Evolutionary conservation across 2,888 invertebrate genomes (phyloP).

Genomic region (Sinohyriopsis cumingii): DNA sequence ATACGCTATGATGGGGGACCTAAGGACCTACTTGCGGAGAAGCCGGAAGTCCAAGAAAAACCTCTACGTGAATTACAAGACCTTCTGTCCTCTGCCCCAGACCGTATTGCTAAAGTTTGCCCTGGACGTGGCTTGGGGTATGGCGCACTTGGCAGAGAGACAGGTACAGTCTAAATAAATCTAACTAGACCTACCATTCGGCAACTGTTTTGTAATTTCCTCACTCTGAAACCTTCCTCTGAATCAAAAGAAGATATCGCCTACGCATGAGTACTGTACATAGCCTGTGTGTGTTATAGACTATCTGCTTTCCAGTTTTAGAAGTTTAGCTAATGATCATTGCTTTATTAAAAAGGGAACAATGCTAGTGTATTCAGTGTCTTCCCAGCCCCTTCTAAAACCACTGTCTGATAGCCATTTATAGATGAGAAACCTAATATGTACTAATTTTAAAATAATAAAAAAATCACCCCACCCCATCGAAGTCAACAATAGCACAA

Average conservation of each 20-base stretch:
- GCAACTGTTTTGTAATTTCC: no score
- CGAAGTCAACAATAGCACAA: no score
- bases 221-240: not conserved
- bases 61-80: slow-evolving; percentile 51
- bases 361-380: no score
- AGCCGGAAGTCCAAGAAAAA: slow-evolving; percentile 53
- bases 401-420: no score
- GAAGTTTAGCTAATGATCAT: no score
- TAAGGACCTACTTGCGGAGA: slow-evolving; percentile 57
- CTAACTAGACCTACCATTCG: not conserved
- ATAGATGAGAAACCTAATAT: no score
- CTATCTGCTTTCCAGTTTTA: no score
- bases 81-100: slow-evolving; percentile 45
- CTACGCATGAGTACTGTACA: not conserved
- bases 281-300: not conserved
- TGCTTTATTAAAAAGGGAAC: no score
- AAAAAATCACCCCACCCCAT: no score
- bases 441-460: no score
- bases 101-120: slow-evolving; percentile 55
- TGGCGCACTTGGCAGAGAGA: slow-evolving; percentile 60
- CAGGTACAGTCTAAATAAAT: slow-evolving; percentile 41
- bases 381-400: no score
- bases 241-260: not conserved
- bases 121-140: slow-evolving; percentile 56
- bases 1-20: slow-evolving; percentile 60